Conservation (phyloP, 2,113 vertebrate species). For the Vanacampus margaritifer region DNA sequence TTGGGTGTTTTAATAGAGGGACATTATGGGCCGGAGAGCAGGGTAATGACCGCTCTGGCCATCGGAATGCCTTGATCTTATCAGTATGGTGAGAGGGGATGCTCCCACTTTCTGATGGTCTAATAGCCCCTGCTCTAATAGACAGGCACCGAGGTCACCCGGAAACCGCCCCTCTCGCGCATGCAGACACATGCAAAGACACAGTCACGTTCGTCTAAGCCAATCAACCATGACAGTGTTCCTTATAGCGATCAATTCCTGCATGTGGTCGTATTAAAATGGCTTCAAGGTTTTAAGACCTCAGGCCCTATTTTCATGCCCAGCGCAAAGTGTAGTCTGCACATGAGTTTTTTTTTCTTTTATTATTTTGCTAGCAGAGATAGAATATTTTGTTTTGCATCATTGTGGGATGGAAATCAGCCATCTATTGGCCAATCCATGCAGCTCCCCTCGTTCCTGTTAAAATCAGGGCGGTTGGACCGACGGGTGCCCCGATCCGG, state of each 20-base stretch:
- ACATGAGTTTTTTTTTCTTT: too few relatives aligned
- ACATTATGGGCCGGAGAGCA: slow-evolving; percentile 66
- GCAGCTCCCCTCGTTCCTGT: too few relatives aligned
- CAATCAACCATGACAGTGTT: neutral
- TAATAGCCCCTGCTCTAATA: slow-evolving; percentile 63
- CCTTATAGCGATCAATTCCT: neutral
- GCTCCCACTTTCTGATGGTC: slow-evolving; percentile 66
- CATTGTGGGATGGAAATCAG: too few relatives aligned
- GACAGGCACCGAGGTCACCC: slow-evolving; percentile 56
- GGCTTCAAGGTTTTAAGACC: slow-evolving; percentile 19
- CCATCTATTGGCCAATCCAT: too few relatives aligned
- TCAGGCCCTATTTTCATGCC: too few relatives aligned
- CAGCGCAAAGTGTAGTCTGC: too few relatives aligned
- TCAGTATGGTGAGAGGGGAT: slow-evolving; percentile 66
- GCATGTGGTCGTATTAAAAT: slow-evolving; percentile 12
- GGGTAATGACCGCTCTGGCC: slow-evolving; percentile 67
- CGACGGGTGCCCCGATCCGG: too few relatives aligned
- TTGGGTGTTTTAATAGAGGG: slow-evolving; percentile 62
- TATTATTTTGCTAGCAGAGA: too few relatives aligned
- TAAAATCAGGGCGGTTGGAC: too few relatives aligned
- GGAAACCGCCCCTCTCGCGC: slow-evolving; percentile 31
- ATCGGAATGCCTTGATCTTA: slow-evolving; percentile 74
- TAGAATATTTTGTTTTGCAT: too few relatives aligned
- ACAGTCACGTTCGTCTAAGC: slow-evolving; percentile 7
- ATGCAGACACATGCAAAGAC: slow-evolving; percentile 5